These are phyloP conservation scores for Latheticus oryzae DNA, from an alignment of 2,888 invertebrate species.

Conservation along the genomic window DNA sequence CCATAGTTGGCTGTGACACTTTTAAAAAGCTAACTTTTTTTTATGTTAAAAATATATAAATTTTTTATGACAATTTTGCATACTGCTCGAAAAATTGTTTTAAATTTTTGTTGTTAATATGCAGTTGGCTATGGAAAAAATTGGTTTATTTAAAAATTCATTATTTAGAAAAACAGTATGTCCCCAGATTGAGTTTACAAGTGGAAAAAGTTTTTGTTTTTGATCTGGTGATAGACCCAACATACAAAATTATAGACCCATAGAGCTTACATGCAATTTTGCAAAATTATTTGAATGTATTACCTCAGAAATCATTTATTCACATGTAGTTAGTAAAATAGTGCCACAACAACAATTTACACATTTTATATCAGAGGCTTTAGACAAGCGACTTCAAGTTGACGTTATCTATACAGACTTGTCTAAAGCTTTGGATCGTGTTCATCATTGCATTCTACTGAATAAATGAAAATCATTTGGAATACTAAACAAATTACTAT, in stretches of 20 bases:
- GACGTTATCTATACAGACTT: too few relatives aligned
- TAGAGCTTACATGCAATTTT: constrained; percentile 1
- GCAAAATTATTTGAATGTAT: constrained; percentile 9
- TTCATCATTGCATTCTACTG: neutral
- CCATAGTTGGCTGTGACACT: too few relatives aligned
- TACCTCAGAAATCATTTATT: neutral
- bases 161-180: too few relatives aligned
- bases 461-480: neutral
- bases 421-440: neutral
- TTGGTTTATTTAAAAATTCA: too few relatives aligned
- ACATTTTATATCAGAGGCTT: neutral
- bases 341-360: neutral
- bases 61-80: too few relatives aligned
- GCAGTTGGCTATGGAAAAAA: too few relatives aligned
- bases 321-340: constrained; percentile 1
- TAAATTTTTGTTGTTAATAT: too few relatives aligned
- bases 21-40: too few relatives aligned
- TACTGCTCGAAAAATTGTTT: too few relatives aligned
- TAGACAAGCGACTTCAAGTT: too few relatives aligned
- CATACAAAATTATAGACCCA: neutral
- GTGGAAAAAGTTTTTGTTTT: constrained; percentile 9
- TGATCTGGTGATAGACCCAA: constrained; percentile 3
- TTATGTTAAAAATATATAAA: too few relatives aligned
- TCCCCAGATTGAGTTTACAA: too few relatives aligned
- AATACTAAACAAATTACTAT: neutral